A percentile compares a stretch with the other conserved stretches of the same genome.
phyloP scores from a whole-genome alignment of 2,888 invertebrate species.

The Biston betularia region DNA sequence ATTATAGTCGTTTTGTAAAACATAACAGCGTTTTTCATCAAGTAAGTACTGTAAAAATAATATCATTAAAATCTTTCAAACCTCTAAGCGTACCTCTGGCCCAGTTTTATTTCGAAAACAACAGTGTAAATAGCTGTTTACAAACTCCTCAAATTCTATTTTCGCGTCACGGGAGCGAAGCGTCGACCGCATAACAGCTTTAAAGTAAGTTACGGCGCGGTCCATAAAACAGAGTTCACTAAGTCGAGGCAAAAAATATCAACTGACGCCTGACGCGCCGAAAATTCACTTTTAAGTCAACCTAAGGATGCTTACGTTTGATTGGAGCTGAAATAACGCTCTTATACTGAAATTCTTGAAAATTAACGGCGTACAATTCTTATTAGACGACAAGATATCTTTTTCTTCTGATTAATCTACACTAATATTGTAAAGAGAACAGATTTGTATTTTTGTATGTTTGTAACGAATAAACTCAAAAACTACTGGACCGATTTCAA shows the following conservation, averaged over 20 bases:
- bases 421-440: too few relatives aligned
- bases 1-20: too few relatives aligned
- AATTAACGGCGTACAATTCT: not conserved
- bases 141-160: slow-evolving; percentile 26
- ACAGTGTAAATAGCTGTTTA: slow-evolving; percentile 12
- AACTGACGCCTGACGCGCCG: slow-evolving; percentile 25
- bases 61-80: not conserved
- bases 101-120: not conserved
- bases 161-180: slow-evolving; percentile 12
- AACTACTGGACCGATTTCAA: too few relatives aligned
- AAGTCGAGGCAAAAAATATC: slow-evolving; percentile 32
- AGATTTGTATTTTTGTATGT: too few relatives aligned
- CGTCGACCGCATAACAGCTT: slow-evolving; percentile 22
- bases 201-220: slow-evolving; percentile 17
- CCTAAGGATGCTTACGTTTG: not conserved
- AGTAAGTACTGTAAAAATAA: too few relatives aligned
- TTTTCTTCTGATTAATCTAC: too few relatives aligned
- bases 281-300: slow-evolving; percentile 24
- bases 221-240: slow-evolving; percentile 25
- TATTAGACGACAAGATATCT: too few relatives aligned
- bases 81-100: not conserved
- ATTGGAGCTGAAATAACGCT: not conserved
- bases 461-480: too few relatives aligned
- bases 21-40: too few relatives aligned
- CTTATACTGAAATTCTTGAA: not conserved